These are phyloP conservation scores for Pseudorhiza aurosa DNA, from an alignment of 30 jellyfish, hydroid and myxozoan species.

Conservation along the genomic window DNA sequence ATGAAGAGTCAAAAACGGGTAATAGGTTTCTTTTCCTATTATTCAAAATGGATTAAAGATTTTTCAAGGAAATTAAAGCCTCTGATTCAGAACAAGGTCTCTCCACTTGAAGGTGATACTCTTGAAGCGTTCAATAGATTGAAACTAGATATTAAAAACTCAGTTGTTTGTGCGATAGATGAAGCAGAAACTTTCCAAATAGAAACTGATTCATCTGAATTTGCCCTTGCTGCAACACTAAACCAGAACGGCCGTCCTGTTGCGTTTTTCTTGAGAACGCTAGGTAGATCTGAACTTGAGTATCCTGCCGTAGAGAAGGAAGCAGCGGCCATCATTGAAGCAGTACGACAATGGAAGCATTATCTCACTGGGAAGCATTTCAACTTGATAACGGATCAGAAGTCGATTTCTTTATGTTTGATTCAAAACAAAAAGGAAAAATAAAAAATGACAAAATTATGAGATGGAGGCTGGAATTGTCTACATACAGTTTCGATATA, in stretches of 20 bases:
- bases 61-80: conserved; percentile 66
- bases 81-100: conserved; percentile 31
- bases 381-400: conserved; percentile 78
- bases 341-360: conserved; percentile 63
- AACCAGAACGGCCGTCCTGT: conserved; percentile 85
- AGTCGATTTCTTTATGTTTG: conserved; percentile 63
- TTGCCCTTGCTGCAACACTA: conserved; percentile 75
- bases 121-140: conserved; percentile 46
- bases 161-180: conserved; percentile 36
- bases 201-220: conserved; percentile 76
- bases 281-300: conserved; percentile 24
- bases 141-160: conserved; percentile 29
- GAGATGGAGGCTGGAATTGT: conserved; percentile 42
- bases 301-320: conserved; percentile 75
- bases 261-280: conserved; percentile 71
- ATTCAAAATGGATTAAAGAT: conserved; percentile 58
- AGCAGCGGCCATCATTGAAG: conserved; percentile 79
- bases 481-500: conserved; percentile 47
- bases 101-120: conserved; percentile 25
- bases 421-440: conserved; percentile 11
- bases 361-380: conserved; percentile 55
- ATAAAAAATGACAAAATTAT: conserved; percentile 42
- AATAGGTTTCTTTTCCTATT: conserved; percentile 76
- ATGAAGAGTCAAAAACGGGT: conserved; percentile 35
- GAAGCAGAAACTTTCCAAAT: conserved; percentile 10